These are phyloP conservation scores for Sphaeramia orbicularis DNA, from an alignment of 2,797 vertebrate genomes.

Conservation along the genomic window DNA sequence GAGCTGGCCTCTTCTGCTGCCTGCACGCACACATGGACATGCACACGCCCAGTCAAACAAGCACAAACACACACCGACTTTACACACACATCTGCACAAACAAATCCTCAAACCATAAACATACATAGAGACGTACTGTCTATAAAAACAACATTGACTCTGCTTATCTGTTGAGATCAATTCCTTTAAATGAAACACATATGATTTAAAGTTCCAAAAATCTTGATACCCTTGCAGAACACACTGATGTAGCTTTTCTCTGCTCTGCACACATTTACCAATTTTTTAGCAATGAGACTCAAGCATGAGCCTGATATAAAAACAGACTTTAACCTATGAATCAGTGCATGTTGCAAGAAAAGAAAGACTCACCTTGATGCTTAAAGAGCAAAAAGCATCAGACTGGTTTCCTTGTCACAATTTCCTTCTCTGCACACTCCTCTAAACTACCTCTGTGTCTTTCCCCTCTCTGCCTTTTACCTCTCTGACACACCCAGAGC, in stretches of 20 bases:
- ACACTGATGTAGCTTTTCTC: no score
- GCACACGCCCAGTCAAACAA: constrained; percentile 18
- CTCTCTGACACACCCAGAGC: constrained; percentile 66
- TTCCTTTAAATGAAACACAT: background rate
- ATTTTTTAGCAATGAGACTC: no score
- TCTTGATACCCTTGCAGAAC: no score
- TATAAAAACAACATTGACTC: background rate
- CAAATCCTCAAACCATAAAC: constrained; percentile 25
- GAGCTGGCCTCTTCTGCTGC: constrained; percentile 49
- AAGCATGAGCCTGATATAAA: background rate
- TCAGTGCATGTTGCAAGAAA: constrained; percentile 7
- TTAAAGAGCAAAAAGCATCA: constrained; percentile 48
- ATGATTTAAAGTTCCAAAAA: background rate
- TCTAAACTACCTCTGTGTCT: constrained; percentile 27
- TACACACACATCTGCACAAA: constrained; percentile 23
- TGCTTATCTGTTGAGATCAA: background rate
- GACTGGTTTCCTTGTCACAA: constrained; percentile 22
- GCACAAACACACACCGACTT: constrained; percentile 24
- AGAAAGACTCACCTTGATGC: constrained; percentile 67
- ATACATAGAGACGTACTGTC: background rate
- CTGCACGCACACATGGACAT: background rate
- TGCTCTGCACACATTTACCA: no score
- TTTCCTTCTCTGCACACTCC: constrained; percentile 13
- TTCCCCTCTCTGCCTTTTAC: constrained; percentile 48
- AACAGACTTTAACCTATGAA: background rate